Base-by-base conservation (phyloP, 2,113 vertebrate genomes). In the Saccopteryx bilineata region DNA sequence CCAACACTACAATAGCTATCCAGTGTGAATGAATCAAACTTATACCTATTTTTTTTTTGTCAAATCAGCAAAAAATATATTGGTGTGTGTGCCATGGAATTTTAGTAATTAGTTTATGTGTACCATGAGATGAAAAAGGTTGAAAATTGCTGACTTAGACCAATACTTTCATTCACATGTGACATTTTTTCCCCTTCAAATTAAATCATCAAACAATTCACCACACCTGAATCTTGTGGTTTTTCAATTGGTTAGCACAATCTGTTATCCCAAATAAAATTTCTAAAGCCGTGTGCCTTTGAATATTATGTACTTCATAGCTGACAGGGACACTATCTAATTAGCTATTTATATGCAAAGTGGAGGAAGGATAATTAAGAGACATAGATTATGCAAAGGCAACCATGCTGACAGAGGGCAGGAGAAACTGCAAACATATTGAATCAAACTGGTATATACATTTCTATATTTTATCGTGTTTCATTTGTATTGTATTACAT, bases 341-440 rank as follows among this genome's bases (percentile, higher is more conserved):
- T 99, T 98, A 98, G 98, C 98, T 98, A 98, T 98, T 99, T 98
- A 98, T 98, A 98, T 99, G 98, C 98, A 98, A 98, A 98, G 98
- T 98, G 97, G 98, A 98, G 95, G 80, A 95, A 96, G 96, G 97
- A 98, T 98, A 99, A 99, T 99, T 98, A 98, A 98, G 98, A 98
- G 98, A 98, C 98, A 98, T 98, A 97, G 98, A 99, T 98, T 98
- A 98, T 98, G 96, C 97, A 98, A 97, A 98, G 93, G 97, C 98
- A 98, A 98, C 98, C 97, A 97, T 95, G 97, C 95, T 98, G 98
- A 97, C 98, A 98, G 97, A 98, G 98, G 98, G 98, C 98, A 98
- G 98, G 97, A 95, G 91, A 97, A 98, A 97, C 86, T 94, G 74
- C 46, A 61, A 98, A 97, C 96, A 91, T 97, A 98, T 98, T 98